Conservation (phyloP, 2,888 invertebrate genomes). For the Malthinus seriepunctatus region DNA sequence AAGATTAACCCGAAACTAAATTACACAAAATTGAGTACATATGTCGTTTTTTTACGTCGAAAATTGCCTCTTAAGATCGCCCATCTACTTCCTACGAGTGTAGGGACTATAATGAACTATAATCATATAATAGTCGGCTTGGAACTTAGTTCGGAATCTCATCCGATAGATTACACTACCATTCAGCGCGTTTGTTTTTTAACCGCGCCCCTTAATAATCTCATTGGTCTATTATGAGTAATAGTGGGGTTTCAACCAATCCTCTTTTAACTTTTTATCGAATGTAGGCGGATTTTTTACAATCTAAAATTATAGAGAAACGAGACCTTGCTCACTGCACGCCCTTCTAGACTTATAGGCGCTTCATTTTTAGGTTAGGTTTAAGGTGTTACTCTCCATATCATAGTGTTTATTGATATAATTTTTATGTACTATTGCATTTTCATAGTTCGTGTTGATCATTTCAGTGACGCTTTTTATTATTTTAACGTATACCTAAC, state of each 20-base stretch:
- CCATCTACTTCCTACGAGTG: constrained; percentile 58
- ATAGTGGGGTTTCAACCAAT: constrained; percentile 42
- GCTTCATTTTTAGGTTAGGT: constrained; percentile 54
- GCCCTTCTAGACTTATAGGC: constrained; percentile 52
- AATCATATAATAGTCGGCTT: constrained; percentile 58
- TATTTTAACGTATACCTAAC: constrained; percentile 20
- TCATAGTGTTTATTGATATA: constrained; percentile 27
- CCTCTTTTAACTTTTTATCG: constrained; percentile 34
- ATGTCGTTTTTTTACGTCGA: constrained; percentile 55
- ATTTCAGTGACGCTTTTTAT: constrained; percentile 19
- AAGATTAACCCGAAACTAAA: constrained; percentile 56
- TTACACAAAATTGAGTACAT: constrained; percentile 56
- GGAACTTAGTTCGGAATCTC: constrained; percentile 49
- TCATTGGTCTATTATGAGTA: constrained; percentile 41
- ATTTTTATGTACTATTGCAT: constrained; percentile 21
- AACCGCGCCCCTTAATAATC: constrained; percentile 36
- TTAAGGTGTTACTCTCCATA: constrained; percentile 39
- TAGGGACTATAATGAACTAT: constrained; percentile 59
- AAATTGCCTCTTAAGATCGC: constrained; percentile 53
- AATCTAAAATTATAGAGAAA: constrained; percentile 11
- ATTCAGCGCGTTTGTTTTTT: constrained; percentile 43
- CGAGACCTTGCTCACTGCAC: constrained; percentile 34
- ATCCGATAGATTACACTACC: constrained; percentile 53
- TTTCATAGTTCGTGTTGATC: constrained; percentile 24
- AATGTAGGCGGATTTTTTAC: constrained; percentile 36